Conservation (phyloP, 2,113 vertebrate genomes). For the Cyanoramphus novaezelandiae region DNA sequence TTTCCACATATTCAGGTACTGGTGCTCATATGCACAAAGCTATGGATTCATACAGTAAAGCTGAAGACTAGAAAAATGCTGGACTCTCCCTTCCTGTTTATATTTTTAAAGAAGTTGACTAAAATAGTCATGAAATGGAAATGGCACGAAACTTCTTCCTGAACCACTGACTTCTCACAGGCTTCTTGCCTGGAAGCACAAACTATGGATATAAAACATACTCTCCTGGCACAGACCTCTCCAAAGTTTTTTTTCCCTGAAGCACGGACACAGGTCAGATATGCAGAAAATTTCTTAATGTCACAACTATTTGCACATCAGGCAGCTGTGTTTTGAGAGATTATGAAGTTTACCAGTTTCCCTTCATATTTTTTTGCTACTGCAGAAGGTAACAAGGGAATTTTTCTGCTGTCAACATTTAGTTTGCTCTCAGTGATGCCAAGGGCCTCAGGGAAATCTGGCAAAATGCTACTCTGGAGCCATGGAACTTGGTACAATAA, state of each 20-base stretch:
- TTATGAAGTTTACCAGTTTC: neutral
- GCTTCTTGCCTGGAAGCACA: neutral
- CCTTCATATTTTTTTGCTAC: neutral
- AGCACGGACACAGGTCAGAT: neutral
- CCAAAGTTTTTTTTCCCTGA: neutral
- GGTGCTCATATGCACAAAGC: accelerated
- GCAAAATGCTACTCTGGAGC: neutral
- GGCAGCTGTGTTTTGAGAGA: neutral
- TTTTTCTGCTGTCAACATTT: neutral
- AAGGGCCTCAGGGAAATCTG: neutral
- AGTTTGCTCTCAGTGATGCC: neutral
- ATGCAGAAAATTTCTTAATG: neutral
- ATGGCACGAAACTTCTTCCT: neutral
- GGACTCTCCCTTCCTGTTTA: neutral
- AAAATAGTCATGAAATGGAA: neutral
- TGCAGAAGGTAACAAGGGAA: neutral
- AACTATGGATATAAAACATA: neutral
- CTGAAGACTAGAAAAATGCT: neutral
- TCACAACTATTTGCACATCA: neutral
- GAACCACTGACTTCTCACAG: neutral
- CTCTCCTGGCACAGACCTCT: neutral
- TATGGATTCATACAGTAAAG: neutral
- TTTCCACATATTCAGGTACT: neutral
- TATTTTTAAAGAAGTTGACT: neutral
- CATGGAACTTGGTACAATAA: neutral